A percentile compares a stretch with the other conserved stretches of the same genome.
Conservation (phyloP, 2,797 vertebrate genomes). For the Rhinoraja longicauda region DNA sequence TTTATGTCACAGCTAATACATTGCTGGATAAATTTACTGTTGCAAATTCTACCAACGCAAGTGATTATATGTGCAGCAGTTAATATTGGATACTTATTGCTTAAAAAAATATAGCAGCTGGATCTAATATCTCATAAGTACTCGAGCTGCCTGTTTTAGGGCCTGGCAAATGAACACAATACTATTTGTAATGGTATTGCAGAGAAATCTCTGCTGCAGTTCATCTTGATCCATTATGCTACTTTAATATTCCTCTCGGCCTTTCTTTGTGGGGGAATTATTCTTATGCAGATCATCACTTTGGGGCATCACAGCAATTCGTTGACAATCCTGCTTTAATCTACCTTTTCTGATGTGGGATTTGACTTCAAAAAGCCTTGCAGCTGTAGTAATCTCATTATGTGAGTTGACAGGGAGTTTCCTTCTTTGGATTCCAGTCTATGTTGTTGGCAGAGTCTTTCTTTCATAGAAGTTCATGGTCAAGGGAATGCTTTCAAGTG, state of each 20-base stretch:
- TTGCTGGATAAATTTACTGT: constrained; percentile 53
- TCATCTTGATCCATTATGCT: neutral
- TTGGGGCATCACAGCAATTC: neutral
- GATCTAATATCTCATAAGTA: neutral
- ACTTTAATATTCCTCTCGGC: neutral
- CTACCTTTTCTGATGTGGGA: constrained; percentile 3
- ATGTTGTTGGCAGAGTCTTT: neutral
- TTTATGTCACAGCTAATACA: constrained; percentile 46
- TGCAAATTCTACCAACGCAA: constrained; percentile 44
- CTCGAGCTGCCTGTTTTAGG: constrained; percentile 3
- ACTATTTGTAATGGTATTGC: neutral
- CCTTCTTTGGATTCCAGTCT: constrained; percentile 42
- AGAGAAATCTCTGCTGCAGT: neutral
- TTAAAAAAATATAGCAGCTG: neutral
- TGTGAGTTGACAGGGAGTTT: constrained; percentile 51
- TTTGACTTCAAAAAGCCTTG: constrained; percentile 31
- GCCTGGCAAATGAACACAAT: constrained; percentile 1
- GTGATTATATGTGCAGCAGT: neutral
- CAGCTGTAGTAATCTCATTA: constrained; percentile 49
- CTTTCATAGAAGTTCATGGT: constrained; percentile 4
- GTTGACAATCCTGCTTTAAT: constrained; percentile 22
- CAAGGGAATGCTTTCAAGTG: constrained; percentile 3
- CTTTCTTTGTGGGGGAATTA: neutral
- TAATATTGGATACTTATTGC: constrained; percentile 26
- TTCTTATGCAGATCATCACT: neutral